Evolutionary conservation across 2,888 invertebrate genomes (phyloP), one percentile per base, ranked within the genome.

Genomic region (Adelognathus sp.): DNA sequence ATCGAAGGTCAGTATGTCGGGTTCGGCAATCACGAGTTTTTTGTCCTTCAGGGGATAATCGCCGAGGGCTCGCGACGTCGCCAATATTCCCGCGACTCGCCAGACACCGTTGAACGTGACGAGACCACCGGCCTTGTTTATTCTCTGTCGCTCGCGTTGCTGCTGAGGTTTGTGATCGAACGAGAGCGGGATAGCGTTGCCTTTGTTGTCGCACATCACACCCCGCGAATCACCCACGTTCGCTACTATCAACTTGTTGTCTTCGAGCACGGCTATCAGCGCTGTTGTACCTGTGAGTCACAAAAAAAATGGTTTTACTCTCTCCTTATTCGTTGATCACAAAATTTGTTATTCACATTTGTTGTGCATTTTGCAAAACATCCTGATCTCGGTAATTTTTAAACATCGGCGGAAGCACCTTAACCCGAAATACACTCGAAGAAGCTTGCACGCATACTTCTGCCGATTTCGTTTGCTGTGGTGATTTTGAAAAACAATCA

Each of bases 211-310:
- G 91, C 98, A 98, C 96, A 98, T 97, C 0, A 98, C 98, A 29
- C 98, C 99, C 82, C 99, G 93, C 0, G 98, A 98, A 91, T 99
- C 99, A 2, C 99, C 99, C 24, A 99, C 98, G 93, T 99, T 99
- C 11, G 98, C 98, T 27, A 99, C 98, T 82, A 97, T 95, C 81
- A 99, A 92, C 86, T 95, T 94, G 84, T 95, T 95, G 44, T 94
- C 95, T 90, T 98, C 96, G 84, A 98, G 92, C 14, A 98, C 92
- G 29, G 98, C 98, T 84, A 98, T 96, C 52, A 99, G 92, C 1
- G 98, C 98, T 27, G 99, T 99, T 21, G 98, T 98, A 14, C 99
- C 98, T 90, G 94, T 24, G n/a, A 16, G 87, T 86, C 50, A 7
- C 24, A 50, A 54, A 71, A 70, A 71, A n/a, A n/a, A n/a, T n/a